Conservation (phyloP, 2,113 vertebrate genomes). For the Phasianus colchicus region DNA sequence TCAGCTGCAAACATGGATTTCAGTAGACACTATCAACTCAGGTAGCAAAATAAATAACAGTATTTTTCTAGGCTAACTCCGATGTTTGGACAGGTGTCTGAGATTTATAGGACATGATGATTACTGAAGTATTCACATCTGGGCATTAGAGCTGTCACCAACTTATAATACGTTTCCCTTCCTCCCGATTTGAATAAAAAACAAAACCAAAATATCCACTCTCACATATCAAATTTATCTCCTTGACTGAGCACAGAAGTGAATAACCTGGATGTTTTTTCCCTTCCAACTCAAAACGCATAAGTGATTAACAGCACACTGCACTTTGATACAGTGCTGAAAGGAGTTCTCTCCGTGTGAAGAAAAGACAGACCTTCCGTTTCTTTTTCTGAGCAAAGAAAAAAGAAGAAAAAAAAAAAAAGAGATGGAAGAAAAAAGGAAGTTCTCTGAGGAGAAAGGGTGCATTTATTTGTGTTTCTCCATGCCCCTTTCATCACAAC, state of each 20-base stretch:
- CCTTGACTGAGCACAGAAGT: neutral
- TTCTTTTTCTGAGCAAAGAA: neutral
- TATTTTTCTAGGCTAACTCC: neutral
- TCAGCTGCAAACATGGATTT: constrained; percentile 42
- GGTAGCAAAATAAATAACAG: constrained; percentile 26
- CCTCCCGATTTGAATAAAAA: neutral
- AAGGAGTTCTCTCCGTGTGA: neutral
- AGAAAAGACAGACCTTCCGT: neutral
- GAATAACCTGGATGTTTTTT: neutral
- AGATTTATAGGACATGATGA: neutral
- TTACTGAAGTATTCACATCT: neutral
- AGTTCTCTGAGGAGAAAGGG: neutral
- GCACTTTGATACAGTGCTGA: neutral
- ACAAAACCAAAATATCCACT: neutral
- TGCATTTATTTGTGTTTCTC: neutral
- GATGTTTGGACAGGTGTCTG: constrained; percentile 41
- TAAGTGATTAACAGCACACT: constrained; percentile 10
- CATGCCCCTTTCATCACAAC: neutral
- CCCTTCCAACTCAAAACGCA: neutral
- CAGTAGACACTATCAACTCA: neutral
- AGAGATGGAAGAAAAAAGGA: neutral
- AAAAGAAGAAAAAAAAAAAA: rapidly evolving
- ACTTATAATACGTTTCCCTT: neutral
- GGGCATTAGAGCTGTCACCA: neutral
- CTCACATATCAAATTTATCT: neutral